These are phyloP conservation scores for Heliconius sara DNA, from an alignment of 2,888 invertebrate genomes.

Conservation along the genomic window DNA sequence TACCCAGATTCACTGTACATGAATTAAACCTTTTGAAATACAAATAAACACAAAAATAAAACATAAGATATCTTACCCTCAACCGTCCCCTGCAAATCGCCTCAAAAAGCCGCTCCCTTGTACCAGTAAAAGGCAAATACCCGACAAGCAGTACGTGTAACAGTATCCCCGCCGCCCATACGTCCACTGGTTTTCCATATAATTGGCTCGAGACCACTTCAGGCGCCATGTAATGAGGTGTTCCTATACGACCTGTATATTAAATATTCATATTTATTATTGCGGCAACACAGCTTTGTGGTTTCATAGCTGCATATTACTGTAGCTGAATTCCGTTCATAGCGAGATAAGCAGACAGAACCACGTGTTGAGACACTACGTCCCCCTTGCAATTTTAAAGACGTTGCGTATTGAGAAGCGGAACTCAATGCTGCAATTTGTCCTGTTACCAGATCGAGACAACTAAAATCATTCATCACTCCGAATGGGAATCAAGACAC, in stretches of 20 bases:
- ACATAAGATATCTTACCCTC: conserved; percentile 82
- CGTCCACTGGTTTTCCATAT: conserved; percentile 97
- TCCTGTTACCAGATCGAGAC: not conserved
- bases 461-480: not conserved
- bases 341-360: too few relatives aligned
- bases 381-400: not conserved
- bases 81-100: conserved; percentile 93
- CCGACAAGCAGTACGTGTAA: conserved; percentile 97
- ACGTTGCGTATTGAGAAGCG: not conserved
- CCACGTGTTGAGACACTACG: too few relatives aligned
- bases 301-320: not conserved
- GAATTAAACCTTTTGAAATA: too few relatives aligned
- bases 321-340: too few relatives aligned
- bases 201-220: conserved; percentile 96
- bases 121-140: conserved; percentile 97
- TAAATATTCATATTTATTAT: not conserved
- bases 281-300: not conserved
- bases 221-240: conserved; percentile 99
- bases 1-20: too few relatives aligned
- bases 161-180: conserved; percentile 98
- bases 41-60: not conserved
- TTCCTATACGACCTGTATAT: conserved; percentile 93
- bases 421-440: not conserved
- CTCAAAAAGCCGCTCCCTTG: conserved; percentile 95
- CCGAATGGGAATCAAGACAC: not conserved